Evolutionary conservation across 92 coral and sea anemone species (phyloP), one percentile per base, ranked within the genome.

Genomic region (Phymanthus crucifer): DNA sequence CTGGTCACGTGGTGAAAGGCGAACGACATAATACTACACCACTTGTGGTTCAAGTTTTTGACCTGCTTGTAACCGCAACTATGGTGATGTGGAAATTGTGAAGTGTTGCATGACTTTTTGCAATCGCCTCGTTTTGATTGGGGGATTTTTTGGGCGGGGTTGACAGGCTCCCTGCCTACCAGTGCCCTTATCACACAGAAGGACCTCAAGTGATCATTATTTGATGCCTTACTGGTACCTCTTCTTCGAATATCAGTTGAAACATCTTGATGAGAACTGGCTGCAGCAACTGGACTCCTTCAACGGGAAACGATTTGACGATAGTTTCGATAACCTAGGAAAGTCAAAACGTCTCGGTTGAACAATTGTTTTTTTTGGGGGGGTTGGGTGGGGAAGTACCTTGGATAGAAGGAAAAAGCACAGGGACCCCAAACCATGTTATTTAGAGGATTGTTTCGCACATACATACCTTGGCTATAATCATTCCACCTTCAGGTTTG

Each of bases 401-500:
- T n/a, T n/a, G 43, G 43, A 4, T 37, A 37, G 40, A 38, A 38
- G 1, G 14, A 21, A 50, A 50, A 50, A 50, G 57, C 64, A 43
- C 13, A 10, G 48, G 48, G 14, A 43, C 48, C 48, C 48, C 48
- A 43, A 43, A 43, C 14, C 48, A 43, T 43, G 16, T 17, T 43
- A 17, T 2, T 43, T 43, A 43, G 14, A 43, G 13, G n/a, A 10
- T 9, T 43, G 13, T 14, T 6, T 2, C 3, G 64, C 27, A 3
- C 27, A 1, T 45, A 17, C 11, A 21, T 24, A 95, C 99, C 88
- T 90, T 74, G 31, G 99, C 91, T 37, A 95, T 84, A 6, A 93
- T 79, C 31, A 95, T 87, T 4, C 88, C 94, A 37, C 98, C 99
- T 68, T 95, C 99, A 35, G 97, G 87, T 79, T 95, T 95, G 71